Base-by-base conservation (phyloP, 2,797 vertebrate species). In the Oryzias sinensis region DNA sequence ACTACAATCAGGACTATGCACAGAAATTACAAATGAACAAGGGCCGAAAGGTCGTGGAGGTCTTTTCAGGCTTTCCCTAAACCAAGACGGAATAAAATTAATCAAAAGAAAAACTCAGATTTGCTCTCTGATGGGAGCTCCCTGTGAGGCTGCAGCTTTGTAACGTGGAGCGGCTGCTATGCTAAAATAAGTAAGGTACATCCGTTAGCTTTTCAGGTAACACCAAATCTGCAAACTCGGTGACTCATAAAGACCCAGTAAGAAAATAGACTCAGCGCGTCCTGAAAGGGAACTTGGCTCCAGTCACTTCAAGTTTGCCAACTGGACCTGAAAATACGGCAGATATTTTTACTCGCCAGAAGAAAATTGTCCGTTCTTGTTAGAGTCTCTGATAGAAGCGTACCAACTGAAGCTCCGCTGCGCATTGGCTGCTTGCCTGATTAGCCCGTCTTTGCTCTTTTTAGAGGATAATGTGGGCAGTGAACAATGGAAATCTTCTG, bases 281-380 rank as follows among this genome's bases (percentile, higher is more conserved):
- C 70, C 62, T 58, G 46, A 61, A 74, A 68, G 54, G 57, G 62
- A 76, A 76, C 62, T 27, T 37, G 24, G 51, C 65, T 77, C 57
- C 59, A 78, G 80, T 83, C 80, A 83, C 56, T 29, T 33, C 40
- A 74, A 74, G 79, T 83, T 86, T 81, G 72, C 79, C 69, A 66
- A 66, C 67, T 54, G 56, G 42, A 81, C 67, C 77, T 80, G 70
- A 62, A 80, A 83, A 80, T 62, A 78, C 68, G 76, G 62, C 63
- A 68, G 57, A 80, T 71, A 70, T 81, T 74, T 65, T 58, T 51
- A 55, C 52, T 58, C 57, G 50, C 58, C 20, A 79, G 78, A 72
- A 82, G 81, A 78, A 77, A 43, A 71, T 72, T 87, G 87, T 88
- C 84, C 70, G 58, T 80, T 88, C 86, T 80, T 72, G 84, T 90